These are phyloP conservation scores for Syngnathus typhle DNA, from an alignment of 2,113 vertebrate genomes.

Conservation along the genomic window DNA sequence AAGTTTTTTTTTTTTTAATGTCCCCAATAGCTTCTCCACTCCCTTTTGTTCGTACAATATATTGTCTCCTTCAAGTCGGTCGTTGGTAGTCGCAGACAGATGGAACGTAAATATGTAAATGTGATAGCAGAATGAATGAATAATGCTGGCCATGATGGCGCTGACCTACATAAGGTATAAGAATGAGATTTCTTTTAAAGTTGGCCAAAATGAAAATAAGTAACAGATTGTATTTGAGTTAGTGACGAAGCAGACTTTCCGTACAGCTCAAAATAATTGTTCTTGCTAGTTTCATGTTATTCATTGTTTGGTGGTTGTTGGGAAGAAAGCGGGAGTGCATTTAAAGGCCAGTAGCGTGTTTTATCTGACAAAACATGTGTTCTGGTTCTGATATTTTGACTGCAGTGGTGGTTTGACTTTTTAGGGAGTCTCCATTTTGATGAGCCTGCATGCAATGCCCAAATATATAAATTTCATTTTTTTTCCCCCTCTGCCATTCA, in stretches of 20 bases:
- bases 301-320: neutral
- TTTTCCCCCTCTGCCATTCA: slow-evolving; percentile 16
- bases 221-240: too few relatives aligned
- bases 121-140: neutral
- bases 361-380: neutral
- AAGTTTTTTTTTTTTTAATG: neutral
- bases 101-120: neutral
- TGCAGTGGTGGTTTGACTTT: slow-evolving; percentile 6
- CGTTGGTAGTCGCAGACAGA: neutral
- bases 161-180: neutral
- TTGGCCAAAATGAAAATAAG: neutral
- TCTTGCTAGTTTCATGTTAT: neutral
- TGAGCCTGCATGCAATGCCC: slow-evolving; percentile 16
- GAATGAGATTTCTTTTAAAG: neutral
- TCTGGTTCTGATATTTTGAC: slow-evolving; percentile 8
- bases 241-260: neutral
- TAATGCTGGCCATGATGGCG: neutral
- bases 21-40: slow-evolving; percentile 2
- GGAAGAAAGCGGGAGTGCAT: neutral
- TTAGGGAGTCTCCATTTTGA: slow-evolving; percentile 13
- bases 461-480: slow-evolving; percentile 32
- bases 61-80: neutral
- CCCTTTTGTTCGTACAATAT: neutral
- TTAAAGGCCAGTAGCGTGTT: neutral
- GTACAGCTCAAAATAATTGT: neutral